Base-by-base conservation (phyloP, 2,888 invertebrate species). In the Emmelina monodactyla region DNA sequence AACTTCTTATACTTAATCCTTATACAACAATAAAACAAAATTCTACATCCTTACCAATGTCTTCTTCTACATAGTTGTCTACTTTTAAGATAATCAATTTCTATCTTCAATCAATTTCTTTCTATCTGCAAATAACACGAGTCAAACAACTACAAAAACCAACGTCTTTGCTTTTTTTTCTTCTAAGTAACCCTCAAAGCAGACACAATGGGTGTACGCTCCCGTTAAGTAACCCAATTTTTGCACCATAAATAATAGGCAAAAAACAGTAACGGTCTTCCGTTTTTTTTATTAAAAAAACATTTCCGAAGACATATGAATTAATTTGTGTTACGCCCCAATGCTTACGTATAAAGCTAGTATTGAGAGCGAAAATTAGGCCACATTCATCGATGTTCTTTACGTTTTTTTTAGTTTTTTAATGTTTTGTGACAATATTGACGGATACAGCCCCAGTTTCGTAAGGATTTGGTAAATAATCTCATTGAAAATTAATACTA, bases 221-320 rank as follows among this genome's bases (percentile, higher is more conserved):
- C 65, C 75, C 76, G 75, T 66, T 78, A 78, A 79, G 79, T 78
- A 76, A 78, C 78, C 79, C 73, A 79, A 79, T 79, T 78, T 75
- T 75, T 71, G 59, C 75, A 69, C 78, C 75, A 70, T 76, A 75
- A 71, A 73, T 79, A 78, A 72, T 57, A 63, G 52, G 46, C 60
- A 66, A 73, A 67, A 69, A 67, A 55, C 44, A 66, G 47, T 70
- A 75, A 75, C 75, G 76, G 76, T 64, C 70, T 64, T 66, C 53
- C 46, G 37, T 38, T 40, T 55, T 61, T 59, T 64, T 67, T 66
- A 56, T 46, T 37, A 49, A 51, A 44, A 39, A 38, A 33, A 30
- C 30, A 42, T 37, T 41, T 51, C 42, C 46, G 49, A 54, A 45
- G 46, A 60, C 50, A 50, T 69, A 65, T 66, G 70, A 68, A 73